Evolutionary conservation across 2,888 invertebrate species (phyloP), one percentile per base, ranked within the genome.

Genomic region (Epinotia ramella): DNA sequence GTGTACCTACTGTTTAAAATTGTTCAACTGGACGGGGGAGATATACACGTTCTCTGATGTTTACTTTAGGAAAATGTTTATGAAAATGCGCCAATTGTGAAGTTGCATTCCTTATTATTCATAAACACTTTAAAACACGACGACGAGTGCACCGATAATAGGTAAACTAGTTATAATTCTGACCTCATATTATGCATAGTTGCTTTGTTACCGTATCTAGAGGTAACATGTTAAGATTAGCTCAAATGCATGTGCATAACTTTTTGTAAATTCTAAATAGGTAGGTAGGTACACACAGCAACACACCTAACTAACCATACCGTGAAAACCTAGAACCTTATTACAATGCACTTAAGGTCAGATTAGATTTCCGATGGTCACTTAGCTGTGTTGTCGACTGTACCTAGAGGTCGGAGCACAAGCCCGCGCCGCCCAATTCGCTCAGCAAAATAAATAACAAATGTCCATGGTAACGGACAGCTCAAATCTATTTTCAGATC

Each of bases 401-500:
- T n/a, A 28, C 28, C 28, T 28, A 28, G 28, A 5, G 4, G 28
- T 6, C 24, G 6, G 18, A 59, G 16, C 12, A 9, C 57, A 1
- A 33, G 33, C 60, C n/a, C 60, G 16, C 40, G 44, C 11, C 24
- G 16, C 16, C 57, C 18, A 68, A 68, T 59, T 44, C 3, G 40
- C 57, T 40, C 13, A 56, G 18, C 6, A 40, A 57, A 68, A 68
- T 20, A 68, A 68, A 68, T 44, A 49, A 24, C 18, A 3, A 13
- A 20, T 12, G 28, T 56, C 57, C 44, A 68, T 44, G 6, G 40
- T 28, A 62, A 33, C 24, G 40, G 57, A 59, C 40, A 57, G 20
- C 18, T 57, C 18, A 7, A 13, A 20, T 40, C 67, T 68, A 66
- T 66, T 68, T 68, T 44, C 40, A 40, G 18, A 18, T 12, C 33